A percentile compares a stretch with the other conserved stretches of the same genome.
Evolutionary conservation across 2,888 invertebrate genomes (phyloP).

Genomic region (Alcis repandata): DNA sequence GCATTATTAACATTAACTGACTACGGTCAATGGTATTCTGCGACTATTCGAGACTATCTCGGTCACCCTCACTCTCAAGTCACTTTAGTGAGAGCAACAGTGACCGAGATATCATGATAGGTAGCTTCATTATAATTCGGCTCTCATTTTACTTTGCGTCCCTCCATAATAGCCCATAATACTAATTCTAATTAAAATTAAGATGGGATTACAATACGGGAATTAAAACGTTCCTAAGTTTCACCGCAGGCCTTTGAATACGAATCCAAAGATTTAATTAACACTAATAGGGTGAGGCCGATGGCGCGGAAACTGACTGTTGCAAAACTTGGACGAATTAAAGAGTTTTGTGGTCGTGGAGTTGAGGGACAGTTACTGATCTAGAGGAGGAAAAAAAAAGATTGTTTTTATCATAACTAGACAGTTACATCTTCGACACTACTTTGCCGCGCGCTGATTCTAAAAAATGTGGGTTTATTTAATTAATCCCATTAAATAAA

Average conservation of each 20-base stretch:
- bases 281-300: slow-evolving; percentile 75
- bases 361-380: slow-evolving; percentile 11
- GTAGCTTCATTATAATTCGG: slow-evolving; percentile 9
- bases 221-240: slow-evolving; percentile 54
- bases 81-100: too few relatives aligned
- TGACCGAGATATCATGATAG: too few relatives aligned
- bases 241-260: slow-evolving; percentile 55
- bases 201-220: slow-evolving; percentile 44
- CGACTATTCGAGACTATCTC: too few relatives aligned
- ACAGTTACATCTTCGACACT: too few relatives aligned
- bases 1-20: too few relatives aligned
- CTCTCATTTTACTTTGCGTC: slow-evolving; percentile 7
- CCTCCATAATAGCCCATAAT: slow-evolving; percentile 34
- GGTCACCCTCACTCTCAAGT: too few relatives aligned
- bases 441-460: too few relatives aligned
- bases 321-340: slow-evolving; percentile 60
- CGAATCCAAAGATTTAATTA: slow-evolving; percentile 73
- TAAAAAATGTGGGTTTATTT: too few relatives aligned
- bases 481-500: too few relatives aligned
- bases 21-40: too few relatives aligned
- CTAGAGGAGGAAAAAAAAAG: background rate
- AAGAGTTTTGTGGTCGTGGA: slow-evolving; percentile 54
- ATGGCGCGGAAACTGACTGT: slow-evolving; percentile 68
- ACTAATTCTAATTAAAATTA: slow-evolving; percentile 42
- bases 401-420: too few relatives aligned